A percentile compares a stretch with the other conserved stretches of the same genome.
Evolutionary conservation across 2,113 vertebrate species (phyloP).

Genomic region (Lophura nycthemera): DNA sequence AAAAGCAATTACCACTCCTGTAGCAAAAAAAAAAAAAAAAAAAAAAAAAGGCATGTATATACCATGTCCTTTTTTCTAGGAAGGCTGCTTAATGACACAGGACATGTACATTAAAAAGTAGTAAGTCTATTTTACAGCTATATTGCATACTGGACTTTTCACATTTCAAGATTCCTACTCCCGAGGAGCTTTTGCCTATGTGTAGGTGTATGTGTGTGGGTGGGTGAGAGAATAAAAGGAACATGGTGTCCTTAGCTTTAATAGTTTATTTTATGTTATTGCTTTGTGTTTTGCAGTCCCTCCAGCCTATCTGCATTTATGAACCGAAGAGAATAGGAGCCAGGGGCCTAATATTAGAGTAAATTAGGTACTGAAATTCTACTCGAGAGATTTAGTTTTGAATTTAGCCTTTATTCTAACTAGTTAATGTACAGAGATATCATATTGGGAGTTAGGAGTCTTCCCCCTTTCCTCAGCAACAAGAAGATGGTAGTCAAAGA

Average conservation of each 20-base stretch:
- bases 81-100: slow-evolving; percentile 45
- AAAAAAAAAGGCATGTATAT: background rate
- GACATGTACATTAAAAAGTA: slow-evolving; percentile 53
- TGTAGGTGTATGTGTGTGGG: slow-evolving; percentile 2
- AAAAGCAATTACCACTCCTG: slow-evolving; percentile 48
- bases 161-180: slow-evolving; percentile 34
- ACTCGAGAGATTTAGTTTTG: slow-evolving; percentile 22
- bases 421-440: slow-evolving; percentile 38
- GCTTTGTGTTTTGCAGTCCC: slow-evolving; percentile 56
- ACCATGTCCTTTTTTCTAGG: slow-evolving; percentile 20
- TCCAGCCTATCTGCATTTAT: slow-evolving; percentile 72
- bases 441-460: slow-evolving; percentile 10
- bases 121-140: slow-evolving; percentile 61
- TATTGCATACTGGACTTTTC: slow-evolving; percentile 8
- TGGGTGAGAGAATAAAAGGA: slow-evolving; percentile 50
- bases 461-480: slow-evolving; percentile 25
- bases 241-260: slow-evolving; percentile 67
- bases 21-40: background rate
- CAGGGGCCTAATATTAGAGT: slow-evolving; percentile 63
- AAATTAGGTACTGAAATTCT: slow-evolving; percentile 60
- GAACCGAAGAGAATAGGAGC: slow-evolving; percentile 60
- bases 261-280: slow-evolving; percentile 60
- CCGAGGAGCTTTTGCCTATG: background rate
- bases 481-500: background rate
- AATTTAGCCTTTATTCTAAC: slow-evolving; percentile 68